Evolutionary conservation across 2,888 invertebrate genomes (phyloP).

Genomic region (Malachius bipustulatus): DNA sequence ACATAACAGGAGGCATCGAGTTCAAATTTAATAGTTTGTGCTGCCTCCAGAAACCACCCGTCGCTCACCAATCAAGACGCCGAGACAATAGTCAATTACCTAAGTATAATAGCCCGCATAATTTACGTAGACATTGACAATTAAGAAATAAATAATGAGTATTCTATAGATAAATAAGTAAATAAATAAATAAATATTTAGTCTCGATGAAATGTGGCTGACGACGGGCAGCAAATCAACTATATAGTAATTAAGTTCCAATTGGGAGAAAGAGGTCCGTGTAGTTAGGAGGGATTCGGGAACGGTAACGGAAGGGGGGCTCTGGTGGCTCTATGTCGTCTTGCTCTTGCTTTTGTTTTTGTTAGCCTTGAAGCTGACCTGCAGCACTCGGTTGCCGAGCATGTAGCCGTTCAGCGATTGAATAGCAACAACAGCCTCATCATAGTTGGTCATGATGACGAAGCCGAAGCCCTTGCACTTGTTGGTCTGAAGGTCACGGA

Average conservation of each 20-base stretch:
- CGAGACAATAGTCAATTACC: conserved; percentile 7
- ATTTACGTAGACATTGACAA: conserved; percentile 13
- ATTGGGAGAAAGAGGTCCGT: too few relatives aligned
- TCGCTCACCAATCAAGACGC: neutral
- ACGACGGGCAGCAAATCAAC: too few relatives aligned
- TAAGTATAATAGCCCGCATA: conserved; percentile 15
- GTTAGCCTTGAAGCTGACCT: conserved; percentile 85
- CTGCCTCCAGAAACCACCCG: conserved; percentile 10
- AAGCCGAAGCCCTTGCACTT: conserved; percentile 93
- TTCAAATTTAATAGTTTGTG: too few relatives aligned
- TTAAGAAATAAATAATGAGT: conserved; percentile 19
- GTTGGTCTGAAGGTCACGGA: conserved; percentile 80
- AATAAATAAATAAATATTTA: conserved; percentile 23
- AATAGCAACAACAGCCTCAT: conserved; percentile 83
- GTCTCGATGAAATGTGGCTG: too few relatives aligned
- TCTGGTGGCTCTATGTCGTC: conserved; percentile 44
- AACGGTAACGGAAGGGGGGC: too few relatives aligned
- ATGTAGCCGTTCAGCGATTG: conserved; percentile 85
- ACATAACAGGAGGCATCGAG: conserved; percentile 25
- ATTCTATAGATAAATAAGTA: conserved; percentile 16
- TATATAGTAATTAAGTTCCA: too few relatives aligned
- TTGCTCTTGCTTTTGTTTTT: conserved; percentile 73
- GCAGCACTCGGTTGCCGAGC: conserved; percentile 76
- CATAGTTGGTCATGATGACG: conserved; percentile 90
- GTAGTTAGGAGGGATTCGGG: too few relatives aligned